Percentiles rank a stretch among this genome's conserved stretches.
phyloP scores from a whole-genome alignment of 2,888 invertebrate genomes.

The Listrodromus nycthemerus region DNA sequence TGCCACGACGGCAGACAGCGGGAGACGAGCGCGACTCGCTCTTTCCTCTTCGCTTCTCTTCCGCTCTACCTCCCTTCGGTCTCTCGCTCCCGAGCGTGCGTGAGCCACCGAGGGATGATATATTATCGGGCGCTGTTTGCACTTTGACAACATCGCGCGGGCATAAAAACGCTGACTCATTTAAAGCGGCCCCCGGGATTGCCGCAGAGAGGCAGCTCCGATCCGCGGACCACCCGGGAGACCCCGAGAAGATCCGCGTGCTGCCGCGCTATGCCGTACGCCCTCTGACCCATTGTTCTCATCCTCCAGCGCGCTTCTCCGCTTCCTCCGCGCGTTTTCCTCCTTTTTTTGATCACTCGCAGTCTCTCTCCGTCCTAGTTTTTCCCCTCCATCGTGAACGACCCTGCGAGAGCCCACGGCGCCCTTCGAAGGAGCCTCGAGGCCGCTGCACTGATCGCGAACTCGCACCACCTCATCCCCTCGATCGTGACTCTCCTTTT shows the following conservation, averaged over 20 bases:
- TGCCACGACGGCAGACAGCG: constrained; percentile 48
- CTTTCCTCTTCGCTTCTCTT: constrained; percentile 57
- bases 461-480: constrained; percentile 66
- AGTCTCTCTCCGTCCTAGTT: constrained; percentile 57
- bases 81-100: constrained; percentile 40
- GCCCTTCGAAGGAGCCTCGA: constrained; percentile 67
- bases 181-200: constrained; percentile 84
- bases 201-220: constrained; percentile 74
- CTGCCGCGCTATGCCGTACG: constrained; percentile 63
- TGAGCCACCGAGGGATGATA: constrained; percentile 81
- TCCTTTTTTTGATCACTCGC: constrained; percentile 54
- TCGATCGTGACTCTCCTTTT: constrained; percentile 76
- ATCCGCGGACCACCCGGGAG: constrained; percentile 73
- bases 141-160: constrained; percentile 84
- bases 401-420: constrained; percentile 62
- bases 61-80: constrained; percentile 30
- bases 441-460: constrained; percentile 62
- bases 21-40: constrained; percentile 59
- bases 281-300: constrained; percentile 59
- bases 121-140: constrained; percentile 84
- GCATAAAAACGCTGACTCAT: constrained; percentile 85
- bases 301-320: constrained; percentile 19
- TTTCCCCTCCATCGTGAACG: constrained; percentile 32
- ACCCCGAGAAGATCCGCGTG: constrained; percentile 67
- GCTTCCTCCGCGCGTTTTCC: constrained; percentile 18